These are phyloP conservation scores for Eidolon dupreanum DNA, from an alignment of 2,797 vertebrate species.

Conservation along the genomic window DNA sequence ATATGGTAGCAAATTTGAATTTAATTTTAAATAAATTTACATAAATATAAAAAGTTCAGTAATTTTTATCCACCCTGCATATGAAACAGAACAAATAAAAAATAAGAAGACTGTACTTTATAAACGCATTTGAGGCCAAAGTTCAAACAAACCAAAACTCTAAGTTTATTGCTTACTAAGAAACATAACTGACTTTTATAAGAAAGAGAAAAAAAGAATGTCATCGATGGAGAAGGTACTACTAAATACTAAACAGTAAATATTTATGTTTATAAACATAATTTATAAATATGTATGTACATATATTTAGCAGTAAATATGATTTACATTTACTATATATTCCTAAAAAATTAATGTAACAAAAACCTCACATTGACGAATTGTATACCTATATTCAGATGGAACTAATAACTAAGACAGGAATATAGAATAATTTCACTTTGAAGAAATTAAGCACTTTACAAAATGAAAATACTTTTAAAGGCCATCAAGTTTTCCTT, in stretches of 20 bases:
- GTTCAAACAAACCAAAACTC: constrained; percentile 29
- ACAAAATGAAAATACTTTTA: background rate
- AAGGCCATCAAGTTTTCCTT: background rate
- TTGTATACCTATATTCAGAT: background rate
- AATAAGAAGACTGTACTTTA: constrained; percentile 70
- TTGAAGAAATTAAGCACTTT: background rate
- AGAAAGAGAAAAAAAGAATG: background rate
- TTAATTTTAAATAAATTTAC: constrained; percentile 87
- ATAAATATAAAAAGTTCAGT: constrained; percentile 85
- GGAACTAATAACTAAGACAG: background rate
- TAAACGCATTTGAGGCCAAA: constrained; percentile 23
- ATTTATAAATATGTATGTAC: background rate
- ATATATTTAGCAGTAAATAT: constrained; percentile 4
- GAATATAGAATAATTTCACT: background rate
- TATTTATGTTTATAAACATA: background rate
- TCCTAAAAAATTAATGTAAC: background rate
- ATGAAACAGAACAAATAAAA: constrained; percentile 76
- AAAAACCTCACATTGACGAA: background rate
- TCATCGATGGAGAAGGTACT: background rate
- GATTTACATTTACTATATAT: constrained; percentile 33
- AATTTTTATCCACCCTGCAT: constrained; percentile 80
- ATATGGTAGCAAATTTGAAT: constrained; percentile 87
- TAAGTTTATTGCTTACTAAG: constrained; percentile 49
- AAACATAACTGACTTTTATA: background rate
- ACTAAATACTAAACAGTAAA: constrained; percentile 32